Evolutionary conservation across 2,888 invertebrate genomes (phyloP), one percentile per base, ranked within the genome.

Genomic region (Clanis bilineata): DNA sequence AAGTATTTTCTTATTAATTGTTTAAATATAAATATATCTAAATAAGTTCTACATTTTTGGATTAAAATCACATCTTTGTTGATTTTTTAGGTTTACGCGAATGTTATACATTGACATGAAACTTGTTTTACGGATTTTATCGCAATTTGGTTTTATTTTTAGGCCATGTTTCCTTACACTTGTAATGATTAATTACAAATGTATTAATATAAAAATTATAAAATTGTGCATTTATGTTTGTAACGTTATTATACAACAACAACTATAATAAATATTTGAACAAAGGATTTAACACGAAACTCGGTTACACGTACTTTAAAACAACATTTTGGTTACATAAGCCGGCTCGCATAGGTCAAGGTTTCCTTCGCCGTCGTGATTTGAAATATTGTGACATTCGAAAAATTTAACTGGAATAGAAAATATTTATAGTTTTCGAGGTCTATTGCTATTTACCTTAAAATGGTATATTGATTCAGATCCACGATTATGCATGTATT

Each of bases 321-420:
- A 64, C 64, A 62, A 59, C 64, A 58, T 58, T 61, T 64, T 63
- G 60, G 62, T 64, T 65, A 65, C 59, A 57, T 69, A 66, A 65
- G 62, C 59, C 56, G 21, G 56, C 47, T 45, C 36, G 56, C 41
- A 55, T 60, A 65, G 70, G 71, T 68, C 70, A 70, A 71, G 70
- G 70, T 57, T 63, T 61, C 59, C 41, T 45, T 18, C 10, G 44
- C 18, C 44, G 54, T 21, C 25, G 39, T 36, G 55, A 59, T 54
- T 65, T 54, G 64, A 66, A 65, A 70, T 65, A 65, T 60, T 38
- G 61, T 64, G 68, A 65, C 68, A 65, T 65, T 66, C 63, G 57
- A 63, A 61, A 65, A 64, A 60, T 63, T 67, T 64, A 44, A 62
- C 59, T 59, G 4, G n/a, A 18, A 7, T 32, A 22, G 32, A 23